A percentile compares a stretch with the other conserved stretches of the same genome.
Conservation (phyloP, 2,797 vertebrate species). For the Dendrocincla fuliginosa region DNA sequence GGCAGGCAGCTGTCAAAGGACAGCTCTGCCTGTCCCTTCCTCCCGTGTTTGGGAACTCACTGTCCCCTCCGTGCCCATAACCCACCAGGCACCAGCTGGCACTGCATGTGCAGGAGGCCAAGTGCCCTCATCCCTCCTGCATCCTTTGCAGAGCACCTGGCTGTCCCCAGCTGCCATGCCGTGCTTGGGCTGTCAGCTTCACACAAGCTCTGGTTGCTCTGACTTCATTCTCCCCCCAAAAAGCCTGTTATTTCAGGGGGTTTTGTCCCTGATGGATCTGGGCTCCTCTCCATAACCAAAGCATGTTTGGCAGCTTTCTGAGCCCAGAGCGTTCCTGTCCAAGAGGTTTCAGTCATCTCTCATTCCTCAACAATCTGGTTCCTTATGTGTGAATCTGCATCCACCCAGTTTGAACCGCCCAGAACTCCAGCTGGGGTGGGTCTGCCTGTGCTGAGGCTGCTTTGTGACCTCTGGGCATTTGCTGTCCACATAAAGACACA, state of each 20-base stretch:
- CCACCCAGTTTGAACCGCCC: constrained; percentile 37
- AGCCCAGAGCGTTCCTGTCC: constrained; percentile 55
- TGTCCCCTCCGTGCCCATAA: accelerated
- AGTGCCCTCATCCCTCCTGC: not conserved
- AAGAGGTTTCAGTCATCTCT: constrained; percentile 67
- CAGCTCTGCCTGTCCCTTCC: not conserved
- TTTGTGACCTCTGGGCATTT: not conserved
- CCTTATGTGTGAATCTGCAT: constrained; percentile 52
- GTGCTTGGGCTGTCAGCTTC: not conserved
- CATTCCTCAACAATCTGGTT: constrained; percentile 62
- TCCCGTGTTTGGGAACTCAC: not conserved
- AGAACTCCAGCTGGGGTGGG: not conserved
- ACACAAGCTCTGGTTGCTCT: not conserved
- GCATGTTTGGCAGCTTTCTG: constrained; percentile 62
- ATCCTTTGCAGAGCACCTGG: not conserved
- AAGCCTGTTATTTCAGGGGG: constrained; percentile 7
- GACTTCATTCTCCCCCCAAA: not conserved
- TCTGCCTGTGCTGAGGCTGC: not conserved
- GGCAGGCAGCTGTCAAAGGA: not conserved
- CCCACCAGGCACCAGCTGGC: not conserved
- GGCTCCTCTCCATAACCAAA: constrained; percentile 58
- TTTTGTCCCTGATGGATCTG: constrained; percentile 40
- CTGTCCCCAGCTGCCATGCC: not conserved
- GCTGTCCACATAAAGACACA: not conserved
- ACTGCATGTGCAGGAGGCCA: not conserved